Evolutionary conservation across 2,797 vertebrate species (phyloP).

Genomic region (Peromyscus eremicus): DNA sequence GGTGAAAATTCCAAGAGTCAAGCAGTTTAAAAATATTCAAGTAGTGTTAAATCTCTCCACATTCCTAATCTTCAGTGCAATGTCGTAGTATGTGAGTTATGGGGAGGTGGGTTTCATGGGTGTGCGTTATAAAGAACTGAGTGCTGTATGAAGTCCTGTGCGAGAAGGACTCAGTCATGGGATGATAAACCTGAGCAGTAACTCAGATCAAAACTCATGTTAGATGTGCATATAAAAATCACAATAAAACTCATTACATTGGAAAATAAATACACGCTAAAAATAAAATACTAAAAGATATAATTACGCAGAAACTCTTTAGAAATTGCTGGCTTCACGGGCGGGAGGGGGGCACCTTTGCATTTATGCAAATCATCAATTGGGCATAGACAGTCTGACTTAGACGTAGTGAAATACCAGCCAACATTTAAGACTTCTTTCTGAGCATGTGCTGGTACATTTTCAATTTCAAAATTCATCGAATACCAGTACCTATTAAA

Average conservation of each 20-base stretch:
- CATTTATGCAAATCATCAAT: neutral
- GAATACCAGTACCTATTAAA: constrained; percentile 44
- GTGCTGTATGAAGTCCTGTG: neutral
- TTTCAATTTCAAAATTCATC: constrained; percentile 59
- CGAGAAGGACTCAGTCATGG: neutral
- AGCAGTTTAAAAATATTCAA: neutral
- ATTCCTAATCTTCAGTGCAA: neutral
- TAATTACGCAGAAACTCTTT: neutral
- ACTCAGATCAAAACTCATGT: neutral
- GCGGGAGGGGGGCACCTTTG: neutral
- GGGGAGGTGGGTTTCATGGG: neutral
- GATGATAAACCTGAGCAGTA: neutral
- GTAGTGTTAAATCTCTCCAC: neutral
- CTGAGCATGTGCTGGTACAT: neutral
- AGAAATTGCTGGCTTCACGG: neutral
- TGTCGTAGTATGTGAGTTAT: neutral
- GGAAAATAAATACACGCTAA: neutral
- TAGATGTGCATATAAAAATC: neutral
- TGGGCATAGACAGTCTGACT: neutral
- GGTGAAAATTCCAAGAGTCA: neutral
- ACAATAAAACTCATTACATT: neutral
- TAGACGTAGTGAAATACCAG: neutral
- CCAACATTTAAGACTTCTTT: neutral
- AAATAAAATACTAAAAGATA: neutral
- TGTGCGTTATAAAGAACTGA: neutral